phyloP scores from a whole-genome alignment of 2,113 vertebrate species.

The Serinus canaria region DNA sequence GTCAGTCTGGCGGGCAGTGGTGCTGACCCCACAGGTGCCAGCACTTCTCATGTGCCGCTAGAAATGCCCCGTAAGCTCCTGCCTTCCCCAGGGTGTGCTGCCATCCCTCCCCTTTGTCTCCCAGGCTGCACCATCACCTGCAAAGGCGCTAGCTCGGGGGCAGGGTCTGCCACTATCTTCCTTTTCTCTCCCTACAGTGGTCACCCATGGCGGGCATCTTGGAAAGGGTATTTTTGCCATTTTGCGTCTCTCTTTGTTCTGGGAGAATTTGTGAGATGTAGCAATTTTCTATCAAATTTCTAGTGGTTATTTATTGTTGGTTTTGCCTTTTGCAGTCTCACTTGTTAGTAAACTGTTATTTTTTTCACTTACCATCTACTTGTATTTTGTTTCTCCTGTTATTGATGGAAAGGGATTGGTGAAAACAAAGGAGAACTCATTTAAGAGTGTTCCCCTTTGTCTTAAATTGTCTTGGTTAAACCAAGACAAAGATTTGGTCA shows the following conservation, averaged over 20 bases:
- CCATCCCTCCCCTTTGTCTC: background rate
- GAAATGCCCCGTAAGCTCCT: rapidly evolving
- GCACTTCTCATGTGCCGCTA: background rate
- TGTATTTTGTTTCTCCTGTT: background rate
- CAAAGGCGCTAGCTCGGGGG: rapidly evolving
- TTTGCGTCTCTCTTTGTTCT: background rate
- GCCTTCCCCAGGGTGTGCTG: background rate
- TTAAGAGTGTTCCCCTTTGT: background rate
- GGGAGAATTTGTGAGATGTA: background rate
- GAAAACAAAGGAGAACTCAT: background rate
- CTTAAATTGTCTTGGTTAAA: background rate
- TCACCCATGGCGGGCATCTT: rapidly evolving
- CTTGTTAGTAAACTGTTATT: background rate
- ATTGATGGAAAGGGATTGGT: background rate
- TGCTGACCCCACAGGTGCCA: background rate
- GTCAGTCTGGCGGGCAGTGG: rapidly evolving
- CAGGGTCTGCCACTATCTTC: background rate
- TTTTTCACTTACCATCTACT: background rate
- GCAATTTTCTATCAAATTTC: background rate
- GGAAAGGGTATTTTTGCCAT: rapidly evolving
- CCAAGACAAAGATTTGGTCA: background rate
- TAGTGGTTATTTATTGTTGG: background rate
- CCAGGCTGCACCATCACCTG: rapidly evolving
- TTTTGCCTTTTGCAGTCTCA: background rate
- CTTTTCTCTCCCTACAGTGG: too few relatives aligned